Percentiles rank a stretch among this genome's conserved stretches.
phyloP scores from a whole-genome alignment of 2,888 invertebrate genomes.

The Drosophila robusta region DNA sequence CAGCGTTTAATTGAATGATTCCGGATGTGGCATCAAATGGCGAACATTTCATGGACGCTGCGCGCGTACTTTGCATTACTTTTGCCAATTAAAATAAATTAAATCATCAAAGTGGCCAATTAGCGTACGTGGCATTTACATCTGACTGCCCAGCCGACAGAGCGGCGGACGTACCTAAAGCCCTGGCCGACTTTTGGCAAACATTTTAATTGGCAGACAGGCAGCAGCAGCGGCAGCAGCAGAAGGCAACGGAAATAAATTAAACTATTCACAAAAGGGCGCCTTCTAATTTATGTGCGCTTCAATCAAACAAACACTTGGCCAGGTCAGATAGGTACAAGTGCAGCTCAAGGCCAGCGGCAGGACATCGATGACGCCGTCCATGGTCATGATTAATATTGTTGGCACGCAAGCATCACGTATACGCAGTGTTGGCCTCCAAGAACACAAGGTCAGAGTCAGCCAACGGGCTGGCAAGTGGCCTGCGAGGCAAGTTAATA shows the following conservation, averaged over 20 bases:
- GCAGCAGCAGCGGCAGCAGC: conserved; percentile 1
- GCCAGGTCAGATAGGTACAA: conserved; percentile 17
- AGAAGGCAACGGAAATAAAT: conserved; percentile 9
- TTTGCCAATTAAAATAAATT: conserved; percentile 64
- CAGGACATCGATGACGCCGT: conserved; percentile 44
- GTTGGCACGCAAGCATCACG: conserved; percentile 68
- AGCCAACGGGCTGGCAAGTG: conserved; percentile 37
- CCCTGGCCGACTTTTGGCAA: conserved; percentile 27
- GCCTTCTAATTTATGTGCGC: conserved; percentile 39
- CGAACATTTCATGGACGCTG: conserved; percentile 34
- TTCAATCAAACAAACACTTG: conserved; percentile 40
- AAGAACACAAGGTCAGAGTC: conserved; percentile 44
- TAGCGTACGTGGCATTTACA: conserved; percentile 38
- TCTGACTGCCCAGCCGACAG: conserved; percentile 15
- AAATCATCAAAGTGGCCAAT: conserved; percentile 56
- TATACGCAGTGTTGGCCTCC: conserved; percentile 51
- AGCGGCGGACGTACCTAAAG: conserved; percentile 4
- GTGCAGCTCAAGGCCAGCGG: conserved; percentile 32
- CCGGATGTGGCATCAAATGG: conserved; percentile 31
- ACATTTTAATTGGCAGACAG: conserved; percentile 49
- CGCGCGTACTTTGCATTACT: conserved; percentile 33
- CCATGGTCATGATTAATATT: conserved; percentile 65
- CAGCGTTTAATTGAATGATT: conserved; percentile 41
- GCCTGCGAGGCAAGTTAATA: conserved; percentile 61
- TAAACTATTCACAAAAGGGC: conserved; percentile 25